Evolutionary conservation across 2,113 vertebrate genomes (phyloP).

Genomic region (Otocyon megalotis): DNA sequence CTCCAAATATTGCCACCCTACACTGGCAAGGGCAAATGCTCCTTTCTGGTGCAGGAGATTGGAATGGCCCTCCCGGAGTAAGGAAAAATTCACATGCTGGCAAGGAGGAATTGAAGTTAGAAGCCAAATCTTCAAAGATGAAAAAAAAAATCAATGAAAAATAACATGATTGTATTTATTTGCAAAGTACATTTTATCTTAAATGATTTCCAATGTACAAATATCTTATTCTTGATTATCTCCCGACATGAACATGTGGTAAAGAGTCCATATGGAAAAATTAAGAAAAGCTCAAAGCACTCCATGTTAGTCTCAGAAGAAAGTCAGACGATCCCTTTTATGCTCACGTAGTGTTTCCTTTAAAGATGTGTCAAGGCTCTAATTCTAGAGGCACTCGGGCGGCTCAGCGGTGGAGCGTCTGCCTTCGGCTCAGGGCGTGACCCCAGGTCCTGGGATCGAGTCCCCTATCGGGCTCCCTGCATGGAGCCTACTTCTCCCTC

Average conservation of each 20-base stretch:
- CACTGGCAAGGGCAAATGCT: conserved; percentile 85
- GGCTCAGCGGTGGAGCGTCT: no score
- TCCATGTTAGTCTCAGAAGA: conserved; percentile 41
- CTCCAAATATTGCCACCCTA: conserved; percentile 94
- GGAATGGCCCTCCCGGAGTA: conserved; percentile 73
- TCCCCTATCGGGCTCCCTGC: no score
- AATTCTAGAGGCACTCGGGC: background rate
- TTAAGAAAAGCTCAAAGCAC: conserved; percentile 54
- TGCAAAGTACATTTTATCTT: conserved; percentile 73
- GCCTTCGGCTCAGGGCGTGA: no score
- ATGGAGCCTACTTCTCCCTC: no score
- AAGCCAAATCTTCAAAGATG: conserved; percentile 71
- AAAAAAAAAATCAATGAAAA: conserved; percentile 81
- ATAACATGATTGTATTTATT: conserved; percentile 52
- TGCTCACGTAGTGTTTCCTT: background rate
- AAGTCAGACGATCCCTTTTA: conserved; percentile 19
- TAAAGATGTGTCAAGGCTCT: conserved; percentile 31
- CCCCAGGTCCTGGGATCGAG: no score
- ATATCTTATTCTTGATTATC: conserved; percentile 67
- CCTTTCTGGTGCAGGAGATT: conserved; percentile 88
- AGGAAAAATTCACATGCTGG: conserved; percentile 88
- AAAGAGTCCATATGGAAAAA: conserved; percentile 64
- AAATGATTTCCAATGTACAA: conserved; percentile 66
- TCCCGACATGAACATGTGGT: conserved; percentile 34
- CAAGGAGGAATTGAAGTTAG: conserved; percentile 80